Evolutionary conservation across 1,140 invertebrate genomes (phyloP).

Genomic region (Caenorhabditis briggsae): DNA sequence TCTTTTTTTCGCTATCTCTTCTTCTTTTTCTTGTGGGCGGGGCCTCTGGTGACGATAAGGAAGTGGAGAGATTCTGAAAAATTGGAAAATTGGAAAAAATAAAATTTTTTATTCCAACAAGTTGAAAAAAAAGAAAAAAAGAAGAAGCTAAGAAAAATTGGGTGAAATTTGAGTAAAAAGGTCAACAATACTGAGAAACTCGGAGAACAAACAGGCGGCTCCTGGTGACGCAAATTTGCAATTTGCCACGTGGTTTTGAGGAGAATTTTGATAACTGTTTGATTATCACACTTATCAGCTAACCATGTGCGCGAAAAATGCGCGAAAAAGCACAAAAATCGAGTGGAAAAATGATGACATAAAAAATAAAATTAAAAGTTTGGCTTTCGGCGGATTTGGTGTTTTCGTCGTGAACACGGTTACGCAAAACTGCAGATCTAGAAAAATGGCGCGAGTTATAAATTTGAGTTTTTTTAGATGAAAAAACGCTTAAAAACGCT

Average conservation of each 20-base stretch:
- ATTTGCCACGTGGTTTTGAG: not conserved
- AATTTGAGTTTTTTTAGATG: not conserved
- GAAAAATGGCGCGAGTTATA: not conserved
- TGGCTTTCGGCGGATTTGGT: not conserved
- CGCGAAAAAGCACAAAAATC: not conserved
- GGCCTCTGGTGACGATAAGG: not conserved
- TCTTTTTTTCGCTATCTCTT: constrained; percentile 8
- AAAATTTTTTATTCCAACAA: not conserved
- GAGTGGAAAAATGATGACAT: not conserved
- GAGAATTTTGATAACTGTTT: constrained; percentile 1
- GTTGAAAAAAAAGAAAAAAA: constrained; percentile 7
- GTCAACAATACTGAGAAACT: not conserved
- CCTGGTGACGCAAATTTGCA: not conserved
- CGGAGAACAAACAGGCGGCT: not conserved
- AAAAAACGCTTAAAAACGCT: no score
- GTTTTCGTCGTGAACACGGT: no score
- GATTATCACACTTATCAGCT: constrained; percentile 3
- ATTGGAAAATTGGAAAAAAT: not conserved
- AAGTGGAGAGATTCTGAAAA: not conserved
- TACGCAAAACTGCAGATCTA: no score
- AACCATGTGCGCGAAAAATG: not conserved
- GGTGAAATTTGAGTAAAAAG: constrained; percentile 9
- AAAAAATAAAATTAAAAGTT: not conserved
- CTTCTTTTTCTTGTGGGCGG: not conserved
- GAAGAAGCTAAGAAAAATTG: not conserved